Conservation (phyloP, 2,797 vertebrate genomes). For the Siniperca undulata region DNA sequence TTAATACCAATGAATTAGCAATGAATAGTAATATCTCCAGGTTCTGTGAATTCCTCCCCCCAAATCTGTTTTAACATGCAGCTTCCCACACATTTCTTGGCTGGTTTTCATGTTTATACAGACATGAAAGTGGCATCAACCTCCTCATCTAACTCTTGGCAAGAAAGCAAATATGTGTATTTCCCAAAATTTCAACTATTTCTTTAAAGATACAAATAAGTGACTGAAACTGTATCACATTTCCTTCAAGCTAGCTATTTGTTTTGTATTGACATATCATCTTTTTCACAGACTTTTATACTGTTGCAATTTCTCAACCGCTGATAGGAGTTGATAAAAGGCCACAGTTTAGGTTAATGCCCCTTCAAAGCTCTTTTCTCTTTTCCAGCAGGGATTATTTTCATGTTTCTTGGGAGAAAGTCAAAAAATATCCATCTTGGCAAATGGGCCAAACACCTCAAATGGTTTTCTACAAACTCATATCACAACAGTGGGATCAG, state of each 20-base stretch:
- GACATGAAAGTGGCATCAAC: neutral
- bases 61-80: neutral
- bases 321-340: conserved; percentile 12
- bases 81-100: neutral
- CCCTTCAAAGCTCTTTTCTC: conserved; percentile 16
- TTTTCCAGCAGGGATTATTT: conserved; percentile 20
- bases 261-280: neutral
- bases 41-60: too few relatives aligned
- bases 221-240: neutral
- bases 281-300: neutral
- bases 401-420: conserved; percentile 47
- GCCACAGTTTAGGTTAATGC: conserved; percentile 9
- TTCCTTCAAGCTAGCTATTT: neutral
- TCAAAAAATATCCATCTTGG: conserved; percentile 27
- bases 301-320: neutral
- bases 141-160: too few relatives aligned
- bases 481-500: conserved; percentile 32
- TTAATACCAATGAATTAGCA: conserved; percentile 5
- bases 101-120: neutral
- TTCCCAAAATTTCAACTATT: neutral
- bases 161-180: too few relatives aligned
- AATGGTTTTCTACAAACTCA: conserved; percentile 40
- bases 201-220: neutral
- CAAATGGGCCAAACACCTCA: conserved; percentile 28
- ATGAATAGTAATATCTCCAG: neutral